Percentiles rank a stretch among this genome's conserved stretches.
Conservation (phyloP, 2,113 vertebrate genomes). For the Crotalus horridus region DNA sequence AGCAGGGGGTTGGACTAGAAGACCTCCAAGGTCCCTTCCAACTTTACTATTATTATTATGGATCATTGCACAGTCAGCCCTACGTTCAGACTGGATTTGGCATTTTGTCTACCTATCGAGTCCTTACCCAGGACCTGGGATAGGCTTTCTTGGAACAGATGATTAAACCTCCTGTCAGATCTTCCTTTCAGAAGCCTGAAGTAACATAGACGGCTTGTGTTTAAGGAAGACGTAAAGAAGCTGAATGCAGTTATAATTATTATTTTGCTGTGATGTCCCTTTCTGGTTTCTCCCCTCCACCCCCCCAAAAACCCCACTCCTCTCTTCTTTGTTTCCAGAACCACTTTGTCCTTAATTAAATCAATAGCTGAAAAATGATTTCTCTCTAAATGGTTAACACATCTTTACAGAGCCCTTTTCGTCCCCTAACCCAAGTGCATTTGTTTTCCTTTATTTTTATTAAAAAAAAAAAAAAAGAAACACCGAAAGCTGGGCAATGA, state of each 20-base stretch:
- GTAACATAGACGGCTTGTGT: background rate
- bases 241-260: background rate
- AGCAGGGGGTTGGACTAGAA: no score
- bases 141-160: no score
- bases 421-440: constrained; percentile 24
- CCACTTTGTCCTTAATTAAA: constrained; percentile 24
- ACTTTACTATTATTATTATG: no score
- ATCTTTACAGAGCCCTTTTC: constrained; percentile 23
- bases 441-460: constrained; percentile 39
- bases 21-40: no score
- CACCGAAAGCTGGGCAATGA: constrained; percentile 20
- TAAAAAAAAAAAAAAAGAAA: background rate
- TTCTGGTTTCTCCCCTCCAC: background rate
- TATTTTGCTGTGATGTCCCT: background rate
- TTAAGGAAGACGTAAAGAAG: background rate
- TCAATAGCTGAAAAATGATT: constrained; percentile 39
- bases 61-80: no score
- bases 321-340: background rate
- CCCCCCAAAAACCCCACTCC: background rate
- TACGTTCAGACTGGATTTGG: no score
- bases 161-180: background rate
- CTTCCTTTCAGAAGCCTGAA: background rate
- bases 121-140: no score
- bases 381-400: constrained; percentile 17
- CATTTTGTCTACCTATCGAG: no score